Percentiles rank a stretch among this genome's conserved stretches.
Conservation (phyloP, 2,113 vertebrate species). For the Salvelinus alpinus region DNA sequence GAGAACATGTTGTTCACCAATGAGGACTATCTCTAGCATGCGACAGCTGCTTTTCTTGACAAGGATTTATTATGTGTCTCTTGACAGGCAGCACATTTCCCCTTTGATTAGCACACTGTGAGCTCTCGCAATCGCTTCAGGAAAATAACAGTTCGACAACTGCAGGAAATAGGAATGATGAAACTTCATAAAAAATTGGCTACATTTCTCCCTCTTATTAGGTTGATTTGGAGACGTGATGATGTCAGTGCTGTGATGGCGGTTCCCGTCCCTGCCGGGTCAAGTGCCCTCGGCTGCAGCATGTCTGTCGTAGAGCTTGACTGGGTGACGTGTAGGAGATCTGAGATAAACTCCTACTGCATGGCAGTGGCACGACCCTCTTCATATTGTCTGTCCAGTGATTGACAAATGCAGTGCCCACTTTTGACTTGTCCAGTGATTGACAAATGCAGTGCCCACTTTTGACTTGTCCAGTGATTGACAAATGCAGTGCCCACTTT, state of each 20-base stretch:
- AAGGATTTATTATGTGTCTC: constrained; percentile 47
- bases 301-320: constrained; percentile 42
- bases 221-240: too few species aligned
- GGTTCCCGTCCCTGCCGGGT: constrained; percentile 41
- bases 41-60: constrained; percentile 44
- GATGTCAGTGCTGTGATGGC: constrained; percentile 43
- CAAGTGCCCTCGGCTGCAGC: constrained; percentile 54
- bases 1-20: constrained; percentile 62
- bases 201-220: neutral
- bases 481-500: too few species aligned
- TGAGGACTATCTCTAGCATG: constrained; percentile 46
- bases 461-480: too few species aligned
- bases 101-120: constrained; percentile 55
- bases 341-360: constrained; percentile 18
- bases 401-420: too few species aligned
- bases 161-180: constrained; percentile 24
- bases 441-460: too few species aligned
- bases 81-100: constrained; percentile 48
- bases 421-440: too few species aligned
- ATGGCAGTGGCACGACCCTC: too few species aligned
- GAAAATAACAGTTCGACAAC: constrained; percentile 54
- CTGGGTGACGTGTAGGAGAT: constrained; percentile 25
- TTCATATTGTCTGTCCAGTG: neutral
- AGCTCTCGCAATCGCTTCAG: constrained; percentile 55
- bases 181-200: constrained; percentile 46